A percentile compares a stretch with the other conserved stretches of the same genome.
Evolutionary conservation across 1,140 invertebrate species (phyloP).

Genomic region (Homarus americanus): DNA sequence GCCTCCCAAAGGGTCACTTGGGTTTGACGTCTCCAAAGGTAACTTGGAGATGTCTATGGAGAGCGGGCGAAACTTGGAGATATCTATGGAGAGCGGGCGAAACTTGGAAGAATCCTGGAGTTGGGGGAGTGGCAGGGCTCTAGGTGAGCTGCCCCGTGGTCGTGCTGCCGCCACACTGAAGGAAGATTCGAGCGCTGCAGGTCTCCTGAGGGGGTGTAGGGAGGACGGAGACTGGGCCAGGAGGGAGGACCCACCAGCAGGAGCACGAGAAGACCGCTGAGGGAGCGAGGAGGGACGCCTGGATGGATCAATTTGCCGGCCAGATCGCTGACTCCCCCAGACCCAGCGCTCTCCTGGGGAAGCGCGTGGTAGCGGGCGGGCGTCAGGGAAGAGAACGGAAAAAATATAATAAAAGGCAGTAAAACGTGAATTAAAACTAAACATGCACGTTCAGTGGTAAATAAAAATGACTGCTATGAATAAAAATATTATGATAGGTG

Average conservation of each 20-base stretch:
- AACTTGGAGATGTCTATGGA: slow-evolving; percentile 58
- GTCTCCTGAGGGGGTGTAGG: background rate
- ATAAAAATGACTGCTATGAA: slow-evolving; percentile 16
- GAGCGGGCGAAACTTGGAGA: slow-evolving; percentile 25
- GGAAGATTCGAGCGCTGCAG: background rate
- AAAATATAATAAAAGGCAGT: background rate
- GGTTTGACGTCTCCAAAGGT: slow-evolving; percentile 25
- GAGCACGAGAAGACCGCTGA: background rate
- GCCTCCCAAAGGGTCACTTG: background rate
- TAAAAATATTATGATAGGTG: slow-evolving; percentile 15
- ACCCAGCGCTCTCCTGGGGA: slow-evolving; percentile 44
- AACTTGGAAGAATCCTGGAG: slow-evolving; percentile 6
- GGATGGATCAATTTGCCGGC: slow-evolving; percentile 12
- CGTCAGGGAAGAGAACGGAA: background rate
- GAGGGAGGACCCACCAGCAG: background rate
- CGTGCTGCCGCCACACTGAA: background rate
- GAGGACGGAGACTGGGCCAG: slow-evolving; percentile 14
- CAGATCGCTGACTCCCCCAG: slow-evolving; percentile 26
- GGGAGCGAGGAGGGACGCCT: background rate
- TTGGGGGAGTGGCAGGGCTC: background rate
- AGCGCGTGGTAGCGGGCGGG: background rate
- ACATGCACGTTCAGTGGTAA: background rate
- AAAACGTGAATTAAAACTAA: slow-evolving; percentile 7
- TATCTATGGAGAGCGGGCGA: slow-evolving; percentile 30
- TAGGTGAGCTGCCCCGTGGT: background rate